Conservation (phyloP, 1,140 invertebrate species). For the Drosophila sulfurigaster region DNA sequence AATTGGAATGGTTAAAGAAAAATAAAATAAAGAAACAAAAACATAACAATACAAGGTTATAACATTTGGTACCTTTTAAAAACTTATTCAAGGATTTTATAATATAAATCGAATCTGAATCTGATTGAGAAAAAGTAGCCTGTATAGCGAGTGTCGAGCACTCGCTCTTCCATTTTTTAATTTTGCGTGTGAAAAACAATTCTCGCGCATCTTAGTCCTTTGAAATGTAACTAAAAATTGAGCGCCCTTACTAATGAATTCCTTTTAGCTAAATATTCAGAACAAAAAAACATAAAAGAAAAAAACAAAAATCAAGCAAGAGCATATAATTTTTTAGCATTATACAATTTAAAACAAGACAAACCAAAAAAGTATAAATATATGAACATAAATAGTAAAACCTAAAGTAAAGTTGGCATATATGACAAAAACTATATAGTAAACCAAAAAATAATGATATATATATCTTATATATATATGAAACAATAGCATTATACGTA, state of each 20-base stretch:
- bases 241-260: conserved; percentile 81
- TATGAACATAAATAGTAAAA: conserved; percentile 52
- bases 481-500: conserved; percentile 57
- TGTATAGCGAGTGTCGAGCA: conserved; percentile 65
- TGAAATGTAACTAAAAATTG: conserved; percentile 72
- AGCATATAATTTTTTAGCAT: conserved; percentile 82
- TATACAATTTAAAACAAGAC: conserved; percentile 65
- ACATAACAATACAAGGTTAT: conserved; percentile 61
- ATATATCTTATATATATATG: conserved; percentile 52
- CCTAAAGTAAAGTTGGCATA: conserved; percentile 46
- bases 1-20: conserved; percentile 63
- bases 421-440: conserved; percentile 57
- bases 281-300: conserved; percentile 35
- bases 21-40: conserved; percentile 26
- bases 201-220: conserved; percentile 64
- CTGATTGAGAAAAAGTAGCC: conserved; percentile 78
- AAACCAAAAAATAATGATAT: conserved; percentile 55
- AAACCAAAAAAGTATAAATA: conserved; percentile 47
- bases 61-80: conserved; percentile 84
- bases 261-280: conserved; percentile 82
- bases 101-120: conserved; percentile 52
- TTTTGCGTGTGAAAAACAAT: conserved; percentile 43
- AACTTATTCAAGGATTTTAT: conserved; percentile 78
- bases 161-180: conserved; percentile 81
- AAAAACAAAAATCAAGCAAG: conserved; percentile 58